These are phyloP conservation scores for Channallabes apus DNA, from an alignment of 2,797 vertebrate genomes.

Conservation along the genomic window DNA sequence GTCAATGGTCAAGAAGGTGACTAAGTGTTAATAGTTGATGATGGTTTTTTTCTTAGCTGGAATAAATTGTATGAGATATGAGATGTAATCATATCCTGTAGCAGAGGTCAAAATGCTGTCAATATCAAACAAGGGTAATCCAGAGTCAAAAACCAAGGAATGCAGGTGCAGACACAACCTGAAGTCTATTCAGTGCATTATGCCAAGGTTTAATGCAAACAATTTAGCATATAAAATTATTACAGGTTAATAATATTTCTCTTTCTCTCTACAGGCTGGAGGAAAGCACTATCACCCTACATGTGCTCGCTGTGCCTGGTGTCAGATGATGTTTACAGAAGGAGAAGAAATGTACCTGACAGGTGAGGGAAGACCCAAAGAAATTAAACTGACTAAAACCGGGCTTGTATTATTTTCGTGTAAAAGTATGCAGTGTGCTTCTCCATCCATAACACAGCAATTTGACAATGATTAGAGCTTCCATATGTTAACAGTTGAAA, in stretches of 20 bases:
- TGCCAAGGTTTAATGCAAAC: background rate
- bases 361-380: slow-evolving; percentile 72
- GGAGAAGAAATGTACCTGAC: slow-evolving; percentile 99
- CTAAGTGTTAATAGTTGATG: slow-evolving; percentile 18
- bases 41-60: slow-evolving; percentile 34
- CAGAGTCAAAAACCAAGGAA: background rate
- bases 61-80: slow-evolving; percentile 15
- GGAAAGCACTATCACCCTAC: slow-evolving; percentile 97
- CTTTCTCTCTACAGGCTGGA: slow-evolving; percentile 80
- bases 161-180: background rate
- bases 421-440: background rate
- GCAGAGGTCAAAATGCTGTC: background rate
- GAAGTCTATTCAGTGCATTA: background rate
- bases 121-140: background rate
- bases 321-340: slow-evolving; percentile 96
- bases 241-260: background rate
- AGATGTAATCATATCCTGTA: background rate
- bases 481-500: background rate
- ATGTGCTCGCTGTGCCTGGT: slow-evolving; percentile 93
- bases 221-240: background rate
- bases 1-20: slow-evolving; percentile 23
- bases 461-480: background rate
- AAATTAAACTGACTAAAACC: background rate
- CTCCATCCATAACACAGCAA: background rate
- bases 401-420: background rate